Base-by-base conservation (phyloP, 2,888 invertebrate species). In the Dicranocentrus wangi region DNA sequence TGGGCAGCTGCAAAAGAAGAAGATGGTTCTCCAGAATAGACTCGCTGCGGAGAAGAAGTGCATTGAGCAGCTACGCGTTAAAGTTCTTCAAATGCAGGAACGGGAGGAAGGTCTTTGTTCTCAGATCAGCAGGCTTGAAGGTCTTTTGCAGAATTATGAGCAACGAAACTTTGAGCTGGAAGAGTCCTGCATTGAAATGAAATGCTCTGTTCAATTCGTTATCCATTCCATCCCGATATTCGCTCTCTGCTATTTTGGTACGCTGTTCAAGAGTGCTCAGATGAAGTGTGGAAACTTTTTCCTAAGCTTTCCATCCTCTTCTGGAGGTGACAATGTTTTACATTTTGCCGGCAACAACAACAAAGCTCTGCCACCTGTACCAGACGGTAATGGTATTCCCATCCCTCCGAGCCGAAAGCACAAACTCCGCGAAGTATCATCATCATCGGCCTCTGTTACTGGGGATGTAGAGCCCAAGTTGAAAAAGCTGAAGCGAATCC, bases 171-270 rank as follows among this genome's bases (percentile, higher is more conserved):
- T 88, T 51, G 89, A 89, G 76, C 86, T 92, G 88, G 88, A 91
- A 89, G 92, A 90, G 80, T 88, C 88, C 32, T 89, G 90, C 75
- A 89, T 89, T 77, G 91, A 92, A 85, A 88, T 92, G 61, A 88
- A 89, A 69, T 89, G 90, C 63, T 90, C 92, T 80, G 87, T 93
- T 68, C 89, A 91, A 71, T 89, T 91, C 85, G 88, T 93, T 73
- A 91, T 92, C 87, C 90, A 90, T 83, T 91, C 92, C 7, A 90
- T 93, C 83, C 93, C 93, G 0, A 92, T 92, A 0, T 88, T 93
- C 71, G 90, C 92, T 87, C 90, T 91, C 25, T 93, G 91, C 90
- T 92, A 92, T 84, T 90, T 92, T 25, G 84, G 85, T 75, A 69
- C 83, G 15, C 65, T 84, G 15, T 39, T 83, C 51, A 71, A 77